Conservation (phyloP, 2,113 vertebrate species). For the Ageneiosus marmoratus region DNA sequence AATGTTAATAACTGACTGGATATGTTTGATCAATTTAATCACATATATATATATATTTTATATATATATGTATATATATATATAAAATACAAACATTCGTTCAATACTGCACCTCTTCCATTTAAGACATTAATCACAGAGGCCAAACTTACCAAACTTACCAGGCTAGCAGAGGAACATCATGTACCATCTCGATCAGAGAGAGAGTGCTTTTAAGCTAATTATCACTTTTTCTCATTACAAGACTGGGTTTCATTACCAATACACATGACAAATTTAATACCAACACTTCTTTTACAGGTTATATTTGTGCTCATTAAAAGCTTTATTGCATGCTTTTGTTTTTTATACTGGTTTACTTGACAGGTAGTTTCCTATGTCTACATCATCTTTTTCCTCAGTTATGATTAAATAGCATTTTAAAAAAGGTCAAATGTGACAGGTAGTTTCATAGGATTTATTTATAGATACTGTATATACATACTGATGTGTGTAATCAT, state of each 20-base stretch:
- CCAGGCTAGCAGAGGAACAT: not conserved
- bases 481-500: too few relatives aligned
- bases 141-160: not conserved
- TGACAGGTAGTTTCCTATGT: not conserved
- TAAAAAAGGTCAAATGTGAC: not conserved
- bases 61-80: too few relatives aligned
- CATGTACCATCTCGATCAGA: not conserved
- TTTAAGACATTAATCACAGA: not conserved
- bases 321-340: not conserved
- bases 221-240: not conserved
- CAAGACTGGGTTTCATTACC: not conserved
- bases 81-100: not conserved
- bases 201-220: not conserved
- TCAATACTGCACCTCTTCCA: not conserved
- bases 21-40: not conserved
- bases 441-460: not conserved
- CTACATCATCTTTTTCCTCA: not conserved
- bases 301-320: not conserved
- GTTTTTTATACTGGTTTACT: not conserved
- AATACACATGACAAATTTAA: not conserved
- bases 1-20: not conserved
- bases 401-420: not conserved
- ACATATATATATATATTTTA: too few relatives aligned
- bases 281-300: not conserved
- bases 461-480: not conserved